Base-by-base conservation (phyloP, 2,113 vertebrate genomes). In the Hemiscyllium ocellatum region DNA sequence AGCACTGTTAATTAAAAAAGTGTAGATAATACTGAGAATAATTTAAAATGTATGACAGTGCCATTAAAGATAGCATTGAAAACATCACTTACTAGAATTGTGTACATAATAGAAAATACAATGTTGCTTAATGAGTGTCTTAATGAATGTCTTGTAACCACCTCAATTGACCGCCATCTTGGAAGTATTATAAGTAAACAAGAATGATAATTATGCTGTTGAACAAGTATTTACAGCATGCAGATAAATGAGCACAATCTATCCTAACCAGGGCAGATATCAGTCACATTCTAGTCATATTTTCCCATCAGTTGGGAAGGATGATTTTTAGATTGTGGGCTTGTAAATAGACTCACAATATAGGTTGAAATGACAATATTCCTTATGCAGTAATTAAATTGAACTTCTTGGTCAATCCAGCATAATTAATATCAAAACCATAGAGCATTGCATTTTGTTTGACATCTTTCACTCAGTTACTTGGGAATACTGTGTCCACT, bases 341-440 rank as follows among this genome's bases (percentile, higher is more conserved):
- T 50, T 50, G 7, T 72, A 42, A 50, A 26, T 50, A 26, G 37
- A 69, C 68, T 72, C 65, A 68, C n/a, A 26, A 95, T 19, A 24
- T 6, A 29, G 94, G 42, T 42, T 70, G 22, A 72, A 29, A 47
- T 95, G 66, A 94, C 66, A 47, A 22, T 70, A 69, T 47, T 12
- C 52, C 66, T 72, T 12, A 29, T 95, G 42, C 37, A 72, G 66
- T 10, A 50, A 95, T 52, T 95, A 76, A 72, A 95, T 50, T 72
- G 47, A 95, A 33, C 42, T 95, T 76, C 29, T 52, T 13, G 47
- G 69, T 72, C 69, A 95, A 72, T 72, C 52, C n/a, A 52, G 42
- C 91, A 69, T 42, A 70, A 72, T 50, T 95, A 72, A 72, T 95
- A 95, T 47, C 68, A 72, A 52, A 72, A 95, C 66, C 68, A 70